Percentiles rank a stretch among this genome's conserved stretches.
phyloP scores from a whole-genome alignment of 2,888 invertebrate species.

The Liodrosophila aerea region DNA sequence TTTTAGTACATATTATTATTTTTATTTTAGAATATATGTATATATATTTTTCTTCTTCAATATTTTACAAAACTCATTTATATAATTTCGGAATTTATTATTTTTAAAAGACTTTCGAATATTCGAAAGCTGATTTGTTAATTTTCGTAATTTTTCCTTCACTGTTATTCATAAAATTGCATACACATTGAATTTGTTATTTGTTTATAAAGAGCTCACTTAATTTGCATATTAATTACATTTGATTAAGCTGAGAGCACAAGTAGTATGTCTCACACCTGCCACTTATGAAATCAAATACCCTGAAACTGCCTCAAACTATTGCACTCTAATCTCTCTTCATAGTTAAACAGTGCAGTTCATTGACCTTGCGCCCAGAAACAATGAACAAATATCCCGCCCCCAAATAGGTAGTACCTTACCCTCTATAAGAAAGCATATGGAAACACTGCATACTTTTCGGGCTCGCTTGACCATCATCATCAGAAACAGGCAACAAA shows the following conservation, averaged over 20 bases:
- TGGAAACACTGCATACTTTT: constrained; percentile 44
- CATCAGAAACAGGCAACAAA: constrained; percentile 36
- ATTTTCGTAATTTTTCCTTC: too few species aligned
- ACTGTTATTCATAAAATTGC: too few species aligned
- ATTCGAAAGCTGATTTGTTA: too few species aligned
- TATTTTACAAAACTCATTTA: too few species aligned
- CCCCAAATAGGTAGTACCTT: constrained; percentile 1
- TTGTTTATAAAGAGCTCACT: too few species aligned
- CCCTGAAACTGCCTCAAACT: constrained; percentile 8
- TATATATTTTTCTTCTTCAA: too few species aligned
- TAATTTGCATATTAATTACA: constrained; percentile 16
- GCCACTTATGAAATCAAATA: constrained; percentile 16
- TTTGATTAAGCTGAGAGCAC: constrained; percentile 1
- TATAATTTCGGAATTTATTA: too few species aligned
- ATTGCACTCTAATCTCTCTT: neutral
- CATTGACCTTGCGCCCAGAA: constrained; percentile 44
- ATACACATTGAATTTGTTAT: neutral
- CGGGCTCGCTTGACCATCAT: constrained; percentile 37
- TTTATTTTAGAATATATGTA: too few species aligned
- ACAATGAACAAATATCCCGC: constrained; percentile 14
- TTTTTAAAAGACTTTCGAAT: too few species aligned
- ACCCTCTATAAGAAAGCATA: constrained; percentile 20
- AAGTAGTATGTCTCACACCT: neutral
- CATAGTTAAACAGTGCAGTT: constrained; percentile 19
- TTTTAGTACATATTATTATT: too few species aligned